Conservation (phyloP, 2,797 vertebrate genomes). For the Siniperca obscura region DNA sequence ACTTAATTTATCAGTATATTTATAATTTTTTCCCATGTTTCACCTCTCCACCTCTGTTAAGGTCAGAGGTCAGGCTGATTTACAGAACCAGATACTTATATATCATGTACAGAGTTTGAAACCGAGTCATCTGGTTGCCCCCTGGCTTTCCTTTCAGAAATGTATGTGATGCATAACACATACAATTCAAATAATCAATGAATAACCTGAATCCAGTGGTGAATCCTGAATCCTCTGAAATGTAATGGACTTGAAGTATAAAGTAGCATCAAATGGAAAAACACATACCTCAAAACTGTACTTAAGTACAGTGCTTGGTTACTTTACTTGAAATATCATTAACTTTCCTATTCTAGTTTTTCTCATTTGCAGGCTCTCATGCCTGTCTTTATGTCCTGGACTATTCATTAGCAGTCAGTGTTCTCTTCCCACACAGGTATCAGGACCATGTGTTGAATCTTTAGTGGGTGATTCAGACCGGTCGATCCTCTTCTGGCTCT, state of each 20-base stretch:
- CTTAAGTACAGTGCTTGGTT: neutral
- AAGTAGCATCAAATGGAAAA: neutral
- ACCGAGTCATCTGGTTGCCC: neutral
- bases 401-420: conserved; percentile 18
- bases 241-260: neutral
- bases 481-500: conserved; percentile 47
- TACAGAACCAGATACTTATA: neutral
- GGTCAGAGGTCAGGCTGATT: conserved; percentile 24
- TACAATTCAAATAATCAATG: neutral
- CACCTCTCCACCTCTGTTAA: neutral
- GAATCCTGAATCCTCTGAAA: neutral
- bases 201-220: neutral
- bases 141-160: neutral
- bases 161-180: neutral
- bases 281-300: neutral
- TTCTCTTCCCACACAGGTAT: conserved; percentile 9
- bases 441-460: conserved; percentile 53
- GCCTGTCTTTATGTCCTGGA: neutral
- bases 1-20: neutral
- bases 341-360: neutral
- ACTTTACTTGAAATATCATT: neutral
- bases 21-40: conserved; percentile 1
- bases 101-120: neutral
- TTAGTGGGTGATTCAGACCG: conserved; percentile 71
- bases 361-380: neutral